These are phyloP conservation scores for Camelus bactrianus DNA, from an alignment of 2,113 vertebrate species.

Conservation along the genomic window DNA sequence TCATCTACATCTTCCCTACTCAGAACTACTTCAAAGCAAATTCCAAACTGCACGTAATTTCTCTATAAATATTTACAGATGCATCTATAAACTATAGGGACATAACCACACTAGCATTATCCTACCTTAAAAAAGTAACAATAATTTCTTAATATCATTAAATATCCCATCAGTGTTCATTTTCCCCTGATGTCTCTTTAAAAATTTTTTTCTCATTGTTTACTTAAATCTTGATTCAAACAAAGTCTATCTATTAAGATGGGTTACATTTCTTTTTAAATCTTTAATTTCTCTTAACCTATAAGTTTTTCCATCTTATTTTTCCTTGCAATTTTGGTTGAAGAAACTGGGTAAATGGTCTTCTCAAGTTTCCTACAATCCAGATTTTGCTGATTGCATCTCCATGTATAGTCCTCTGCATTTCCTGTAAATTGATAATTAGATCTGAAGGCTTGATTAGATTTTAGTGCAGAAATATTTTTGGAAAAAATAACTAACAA, in stretches of 20 bases:
- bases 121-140: background rate
- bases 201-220: background rate
- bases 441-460: background rate
- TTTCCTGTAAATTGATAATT: too few species aligned
- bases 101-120: background rate
- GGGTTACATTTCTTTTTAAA: background rate
- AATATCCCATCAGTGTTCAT: background rate
- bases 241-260: background rate
- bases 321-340: too few species aligned
- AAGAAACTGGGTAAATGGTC: too few species aligned
- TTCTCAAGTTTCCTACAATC: too few species aligned
- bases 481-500: too few species aligned
- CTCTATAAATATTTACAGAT: background rate
- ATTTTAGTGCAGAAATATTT: background rate
- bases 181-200: background rate
- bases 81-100: background rate
- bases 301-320: too few species aligned
- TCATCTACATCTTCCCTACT: background rate
- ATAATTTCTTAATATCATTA: background rate
- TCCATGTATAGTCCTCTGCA: too few species aligned
- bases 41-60: background rate
- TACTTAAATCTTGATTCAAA: background rate
- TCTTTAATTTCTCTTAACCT: background rate
- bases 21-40: background rate
- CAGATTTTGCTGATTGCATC: too few species aligned